Evolutionary conservation across 2,113 vertebrate genomes (phyloP).

Genomic region (Hucho hucho): DNA sequence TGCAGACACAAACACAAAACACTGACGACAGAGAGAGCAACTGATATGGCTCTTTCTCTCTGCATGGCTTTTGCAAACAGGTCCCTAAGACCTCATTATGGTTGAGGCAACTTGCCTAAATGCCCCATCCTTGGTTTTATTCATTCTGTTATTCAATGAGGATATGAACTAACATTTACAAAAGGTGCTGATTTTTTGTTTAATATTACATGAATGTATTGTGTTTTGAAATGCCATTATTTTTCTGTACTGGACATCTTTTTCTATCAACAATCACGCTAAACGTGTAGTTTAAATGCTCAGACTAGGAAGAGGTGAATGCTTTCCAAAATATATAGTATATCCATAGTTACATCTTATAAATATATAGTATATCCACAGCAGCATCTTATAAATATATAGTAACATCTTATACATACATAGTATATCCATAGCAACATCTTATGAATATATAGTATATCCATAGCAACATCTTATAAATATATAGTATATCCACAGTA

Average conservation of each 20-base stretch:
- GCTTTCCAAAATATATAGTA: neutral
- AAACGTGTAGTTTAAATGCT: neutral
- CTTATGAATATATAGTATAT: no score
- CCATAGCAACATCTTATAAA: no score
- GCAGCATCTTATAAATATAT: no score
- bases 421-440: no score
- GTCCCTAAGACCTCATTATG: neutral
- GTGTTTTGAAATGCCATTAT: neutral
- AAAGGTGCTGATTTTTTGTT: neutral
- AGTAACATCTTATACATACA: no score
- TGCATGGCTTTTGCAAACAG: slow-evolving; percentile 35
- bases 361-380: no score
- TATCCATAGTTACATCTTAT: no score
- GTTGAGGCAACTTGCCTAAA: neutral
- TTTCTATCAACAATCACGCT: no score
- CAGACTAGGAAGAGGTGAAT: neutral
- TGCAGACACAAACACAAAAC: slow-evolving; percentile 50
- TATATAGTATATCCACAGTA: no score
- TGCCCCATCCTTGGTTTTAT: neutral
- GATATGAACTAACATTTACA: neutral
- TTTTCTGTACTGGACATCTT: neutral
- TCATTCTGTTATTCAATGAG: neutral
- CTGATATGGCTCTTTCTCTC: slow-evolving; percentile 50
- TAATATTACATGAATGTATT: neutral
- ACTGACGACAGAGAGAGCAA: slow-evolving; percentile 46